These are phyloP conservation scores for Oreocharis arfaki DNA, from an alignment of 2,113 vertebrate species.

Conservation along the genomic window DNA sequence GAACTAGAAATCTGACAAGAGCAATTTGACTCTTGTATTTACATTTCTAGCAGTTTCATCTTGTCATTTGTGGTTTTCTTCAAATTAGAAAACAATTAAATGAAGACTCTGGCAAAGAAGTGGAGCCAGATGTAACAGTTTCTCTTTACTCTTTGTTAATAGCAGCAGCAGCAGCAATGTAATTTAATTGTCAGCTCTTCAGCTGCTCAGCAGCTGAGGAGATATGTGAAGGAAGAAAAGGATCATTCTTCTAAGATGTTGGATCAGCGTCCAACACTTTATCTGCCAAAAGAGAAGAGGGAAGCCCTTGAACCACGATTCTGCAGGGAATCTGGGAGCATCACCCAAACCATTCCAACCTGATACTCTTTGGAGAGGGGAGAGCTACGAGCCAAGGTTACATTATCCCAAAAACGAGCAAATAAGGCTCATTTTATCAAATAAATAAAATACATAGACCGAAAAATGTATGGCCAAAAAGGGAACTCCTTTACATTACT, in stretches of 20 bases:
- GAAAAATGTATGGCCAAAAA: background rate
- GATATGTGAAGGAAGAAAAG: slow-evolving; percentile 69
- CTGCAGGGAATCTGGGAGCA: slow-evolving; percentile 16
- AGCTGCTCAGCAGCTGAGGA: slow-evolving; percentile 74
- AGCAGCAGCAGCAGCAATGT: slow-evolving; percentile 72
- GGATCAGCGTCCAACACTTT: slow-evolving; percentile 35
- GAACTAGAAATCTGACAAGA: slow-evolving; percentile 77
- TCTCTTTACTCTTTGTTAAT: slow-evolving; percentile 66
- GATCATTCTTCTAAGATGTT: slow-evolving; percentile 52
- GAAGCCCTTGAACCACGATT: slow-evolving; percentile 25
- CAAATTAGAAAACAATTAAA: slow-evolving; percentile 83
- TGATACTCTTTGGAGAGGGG: background rate
- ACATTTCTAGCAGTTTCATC: slow-evolving; percentile 76
- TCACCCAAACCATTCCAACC: background rate
- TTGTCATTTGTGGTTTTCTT: slow-evolving; percentile 81
- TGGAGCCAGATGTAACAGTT: slow-evolving; percentile 75
- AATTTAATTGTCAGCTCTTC: slow-evolving; percentile 77
- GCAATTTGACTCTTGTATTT: slow-evolving; percentile 78
- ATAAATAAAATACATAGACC: background rate
- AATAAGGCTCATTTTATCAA: background rate
- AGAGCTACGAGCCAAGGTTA: background rate
- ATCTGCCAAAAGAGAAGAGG: slow-evolving; percentile 49
- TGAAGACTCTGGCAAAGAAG: slow-evolving; percentile 77
- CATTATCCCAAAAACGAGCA: background rate
- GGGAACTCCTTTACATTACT: background rate